Percentiles rank a stretch among this genome's conserved stretches.
Conservation (phyloP, 2,113 vertebrate genomes). For the Prochilodus magdalenae region DNA sequence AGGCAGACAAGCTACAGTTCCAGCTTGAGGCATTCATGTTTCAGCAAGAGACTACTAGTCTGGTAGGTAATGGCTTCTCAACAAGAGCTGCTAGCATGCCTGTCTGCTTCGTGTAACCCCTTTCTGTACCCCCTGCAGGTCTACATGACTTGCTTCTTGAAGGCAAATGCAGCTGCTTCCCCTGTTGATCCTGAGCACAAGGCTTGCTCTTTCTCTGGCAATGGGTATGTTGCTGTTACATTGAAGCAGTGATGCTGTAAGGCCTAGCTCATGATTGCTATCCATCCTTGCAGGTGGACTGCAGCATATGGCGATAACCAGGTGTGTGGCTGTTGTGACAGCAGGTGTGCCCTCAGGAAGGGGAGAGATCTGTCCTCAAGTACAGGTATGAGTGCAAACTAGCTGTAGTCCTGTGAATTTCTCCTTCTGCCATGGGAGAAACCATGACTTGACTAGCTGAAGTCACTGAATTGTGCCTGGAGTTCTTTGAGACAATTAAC, state of each 20-base stretch:
- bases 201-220: constrained; percentile 39
- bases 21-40: constrained; percentile 51
- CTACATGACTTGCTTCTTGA: constrained; percentile 46
- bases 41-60: neutral
- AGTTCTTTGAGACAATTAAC: too few relatives aligned
- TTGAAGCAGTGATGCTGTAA: neutral
- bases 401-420: too few relatives aligned
- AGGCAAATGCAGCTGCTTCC: constrained; percentile 25
- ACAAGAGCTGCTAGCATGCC: neutral
- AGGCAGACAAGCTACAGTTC: constrained; percentile 32
- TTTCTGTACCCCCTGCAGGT: too few relatives aligned
- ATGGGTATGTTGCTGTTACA: neutral
- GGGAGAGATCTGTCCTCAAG: neutral
- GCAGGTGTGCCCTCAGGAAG: constrained; percentile 17
- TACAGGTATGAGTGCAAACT: too few relatives aligned
- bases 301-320: constrained; percentile 32
- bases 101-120: too few relatives aligned
- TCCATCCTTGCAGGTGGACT: constrained; percentile 38
- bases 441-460: too few relatives aligned
- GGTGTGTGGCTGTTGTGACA: constrained; percentile 49
- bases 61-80: constrained; percentile 8
- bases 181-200: constrained; percentile 36
- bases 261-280: neutral
- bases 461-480: too few relatives aligned
- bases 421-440: too few relatives aligned